These are phyloP conservation scores for Griposia aprilina DNA, from an alignment of 2,888 invertebrate species.

Conservation along the genomic window DNA sequence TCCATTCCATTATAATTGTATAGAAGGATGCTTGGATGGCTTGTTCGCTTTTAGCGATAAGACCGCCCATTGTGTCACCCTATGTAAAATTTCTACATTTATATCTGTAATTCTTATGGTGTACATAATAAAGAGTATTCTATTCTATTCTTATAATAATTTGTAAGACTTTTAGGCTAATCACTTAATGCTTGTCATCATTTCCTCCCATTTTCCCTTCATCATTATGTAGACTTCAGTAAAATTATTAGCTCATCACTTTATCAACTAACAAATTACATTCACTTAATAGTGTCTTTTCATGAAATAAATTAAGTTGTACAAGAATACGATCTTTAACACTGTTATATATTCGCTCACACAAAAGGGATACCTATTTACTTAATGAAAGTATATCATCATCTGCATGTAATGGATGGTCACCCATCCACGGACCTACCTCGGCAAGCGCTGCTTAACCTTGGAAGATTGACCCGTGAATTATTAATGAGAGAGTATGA, in stretches of 20 bases:
- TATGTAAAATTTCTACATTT: too few relatives aligned
- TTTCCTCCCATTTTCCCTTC: background rate
- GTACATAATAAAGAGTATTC: too few relatives aligned
- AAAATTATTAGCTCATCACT: background rate
- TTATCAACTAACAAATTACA: background rate
- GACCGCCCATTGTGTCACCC: too few relatives aligned
- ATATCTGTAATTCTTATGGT: too few relatives aligned
- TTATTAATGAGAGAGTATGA: too few relatives aligned
- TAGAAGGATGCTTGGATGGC: background rate
- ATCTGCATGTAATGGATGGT: background rate
- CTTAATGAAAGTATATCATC: background rate
- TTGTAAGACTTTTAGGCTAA: background rate
- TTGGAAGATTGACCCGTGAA: background rate
- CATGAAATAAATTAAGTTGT: background rate
- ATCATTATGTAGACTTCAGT: background rate
- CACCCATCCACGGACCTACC: background rate
- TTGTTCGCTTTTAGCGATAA: too few relatives aligned
- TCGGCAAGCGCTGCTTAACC: background rate
- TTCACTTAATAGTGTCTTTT: background rate
- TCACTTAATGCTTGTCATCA: background rate
- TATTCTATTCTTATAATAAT: too few relatives aligned
- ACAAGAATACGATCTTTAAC: background rate
- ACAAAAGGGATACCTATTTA: background rate
- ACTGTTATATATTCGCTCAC: background rate
- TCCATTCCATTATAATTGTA: background rate